phyloP scores from a whole-genome alignment of 64 coral and sea anemone genomes.

The Montipora efflorescens region DNA sequence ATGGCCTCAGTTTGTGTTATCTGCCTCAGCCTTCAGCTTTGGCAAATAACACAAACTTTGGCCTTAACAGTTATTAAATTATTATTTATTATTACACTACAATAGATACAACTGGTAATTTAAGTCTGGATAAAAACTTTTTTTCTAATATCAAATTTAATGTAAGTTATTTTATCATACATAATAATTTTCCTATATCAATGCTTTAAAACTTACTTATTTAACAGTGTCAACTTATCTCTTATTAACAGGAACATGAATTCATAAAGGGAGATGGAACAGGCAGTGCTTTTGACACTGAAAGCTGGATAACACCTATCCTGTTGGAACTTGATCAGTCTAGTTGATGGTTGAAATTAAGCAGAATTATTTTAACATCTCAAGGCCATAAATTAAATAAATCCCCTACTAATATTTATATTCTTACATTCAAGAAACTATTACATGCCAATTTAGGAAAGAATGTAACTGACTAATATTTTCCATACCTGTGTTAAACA shows the following conservation, averaged over 20 bases:
- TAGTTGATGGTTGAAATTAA: neutral
- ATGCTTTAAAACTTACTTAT: neutral
- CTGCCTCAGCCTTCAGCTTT: no score
- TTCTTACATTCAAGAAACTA: neutral
- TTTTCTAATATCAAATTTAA: no score
- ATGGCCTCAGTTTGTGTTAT: no score
- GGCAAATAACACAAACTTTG: no score
- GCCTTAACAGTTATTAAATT: no score
- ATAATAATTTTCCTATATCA: neutral
- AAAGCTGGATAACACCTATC: slow-evolving; percentile 38
- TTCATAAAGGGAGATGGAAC: slow-evolving; percentile 24
- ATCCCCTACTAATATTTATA: neutral
- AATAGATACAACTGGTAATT: no score
- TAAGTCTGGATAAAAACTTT: no score
- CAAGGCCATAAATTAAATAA: neutral
- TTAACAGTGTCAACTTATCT: neutral
- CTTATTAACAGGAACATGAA: slow-evolving; percentile 8
- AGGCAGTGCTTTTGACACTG: slow-evolving; percentile 11
- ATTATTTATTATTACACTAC: no score
- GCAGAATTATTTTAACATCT: neutral
- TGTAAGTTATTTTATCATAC: no score
- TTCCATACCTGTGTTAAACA: neutral
- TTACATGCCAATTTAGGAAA: neutral
- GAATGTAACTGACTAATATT: neutral
- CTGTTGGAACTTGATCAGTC: slow-evolving; percentile 21